Conservation (phyloP, 2,888 invertebrate genomes). For the Hydrotaea diabolus region DNA sequence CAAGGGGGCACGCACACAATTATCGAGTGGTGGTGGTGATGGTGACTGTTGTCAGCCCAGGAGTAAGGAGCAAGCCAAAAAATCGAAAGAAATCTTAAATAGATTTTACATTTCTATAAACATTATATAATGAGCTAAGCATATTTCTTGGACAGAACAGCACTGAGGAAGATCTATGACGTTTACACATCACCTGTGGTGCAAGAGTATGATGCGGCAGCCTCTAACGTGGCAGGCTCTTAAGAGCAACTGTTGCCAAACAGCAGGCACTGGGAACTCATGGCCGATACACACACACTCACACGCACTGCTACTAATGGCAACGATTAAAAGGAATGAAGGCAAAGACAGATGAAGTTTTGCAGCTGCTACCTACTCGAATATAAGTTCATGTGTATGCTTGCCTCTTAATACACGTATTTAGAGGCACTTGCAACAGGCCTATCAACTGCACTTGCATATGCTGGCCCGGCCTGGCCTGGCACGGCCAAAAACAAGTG, state of each 20-base stretch:
- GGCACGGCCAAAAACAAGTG: constrained; percentile 2
- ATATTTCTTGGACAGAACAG: too few species aligned
- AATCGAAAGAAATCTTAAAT: not conserved
- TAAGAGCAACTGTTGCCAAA: not conserved
- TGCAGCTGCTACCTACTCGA: constrained; percentile 11
- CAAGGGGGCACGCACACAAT: not conserved
- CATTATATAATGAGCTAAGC: not conserved
- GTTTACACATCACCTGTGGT: not conserved
- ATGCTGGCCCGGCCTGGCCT: too few species aligned
- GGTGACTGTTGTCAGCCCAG: not conserved
- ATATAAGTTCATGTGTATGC: too few species aligned
- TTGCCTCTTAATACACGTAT: too few species aligned
- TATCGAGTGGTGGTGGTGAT: too few species aligned
- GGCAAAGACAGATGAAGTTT: not conserved
- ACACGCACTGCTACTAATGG: not conserved
- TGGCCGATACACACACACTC: not conserved
- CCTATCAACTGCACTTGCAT: constrained; percentile 3
- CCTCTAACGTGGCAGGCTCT: not conserved
- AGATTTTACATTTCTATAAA: not conserved
- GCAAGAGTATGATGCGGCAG: not conserved
- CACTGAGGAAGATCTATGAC: not conserved
- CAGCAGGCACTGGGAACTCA: not conserved
- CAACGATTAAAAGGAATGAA: not conserved
- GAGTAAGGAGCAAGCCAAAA: not conserved
- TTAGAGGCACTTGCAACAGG: not conserved